Percentiles rank a stretch among this genome's conserved stretches.
phyloP scores from a whole-genome alignment of 2,797 vertebrate genomes.

The Characodon lateralis region DNA sequence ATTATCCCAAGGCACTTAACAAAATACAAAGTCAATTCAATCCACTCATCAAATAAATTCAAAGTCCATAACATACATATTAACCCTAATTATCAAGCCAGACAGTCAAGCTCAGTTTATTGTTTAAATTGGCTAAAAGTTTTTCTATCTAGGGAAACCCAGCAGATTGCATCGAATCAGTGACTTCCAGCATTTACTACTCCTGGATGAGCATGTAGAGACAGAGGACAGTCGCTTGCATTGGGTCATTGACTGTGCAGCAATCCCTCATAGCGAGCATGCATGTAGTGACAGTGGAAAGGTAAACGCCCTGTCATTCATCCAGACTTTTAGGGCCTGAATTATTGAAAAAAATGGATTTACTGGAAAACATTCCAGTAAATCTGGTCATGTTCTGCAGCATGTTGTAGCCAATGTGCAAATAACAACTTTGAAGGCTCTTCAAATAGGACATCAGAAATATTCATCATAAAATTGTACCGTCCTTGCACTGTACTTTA shows the following conservation, averaged over 20 bases:
- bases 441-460: neutral
- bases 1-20: too few species aligned
- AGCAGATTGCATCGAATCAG: neutral
- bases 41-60: too few species aligned
- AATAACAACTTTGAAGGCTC: neutral
- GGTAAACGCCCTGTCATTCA: neutral
- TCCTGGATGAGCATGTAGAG: neutral
- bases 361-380: neutral
- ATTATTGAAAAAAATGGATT: neutral
- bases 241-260: neutral
- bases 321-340: neutral
- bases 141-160: neutral
- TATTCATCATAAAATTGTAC: neutral
- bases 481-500: neutral
- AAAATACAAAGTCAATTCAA: too few species aligned
- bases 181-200: neutral
- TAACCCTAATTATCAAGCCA: neutral
- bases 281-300: too few species aligned
- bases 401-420: too few species aligned
- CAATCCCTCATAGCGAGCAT: neutral
- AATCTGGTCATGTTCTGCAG: neutral
- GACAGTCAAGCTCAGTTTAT: too few species aligned
- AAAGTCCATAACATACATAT: too few species aligned
- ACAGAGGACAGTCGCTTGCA: neutral
- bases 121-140: neutral